Evolutionary conservation across 2,113 vertebrate species (phyloP), one percentile per base, ranked within the genome.

Genomic region (Nothobranchius furzeri): DNA sequence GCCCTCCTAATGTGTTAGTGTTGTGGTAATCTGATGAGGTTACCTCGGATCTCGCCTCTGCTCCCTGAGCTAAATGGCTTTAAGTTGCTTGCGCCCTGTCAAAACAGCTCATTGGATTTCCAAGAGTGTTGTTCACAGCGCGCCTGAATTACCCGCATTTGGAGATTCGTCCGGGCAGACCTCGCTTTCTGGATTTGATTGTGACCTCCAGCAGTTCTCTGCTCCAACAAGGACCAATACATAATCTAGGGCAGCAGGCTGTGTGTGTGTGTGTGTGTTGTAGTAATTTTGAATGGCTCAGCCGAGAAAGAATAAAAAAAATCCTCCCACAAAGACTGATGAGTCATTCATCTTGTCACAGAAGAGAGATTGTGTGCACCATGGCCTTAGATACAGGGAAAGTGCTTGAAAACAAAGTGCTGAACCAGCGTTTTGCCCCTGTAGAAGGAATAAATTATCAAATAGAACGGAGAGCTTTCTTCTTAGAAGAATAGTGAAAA

Each of bases 321-420:
- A 30, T 4, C 2, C 78, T 75, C 77, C 79, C 74, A 81, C 85
- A 83, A 82, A 85, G 80, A 75, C 76, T 85, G 79, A 77, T 75
- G 61, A 85, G 78, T 89, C 86, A 87, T 91, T 82, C 79, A 74
- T 92, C 90, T 90, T 89, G 70, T 87, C 82, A 86, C 61, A 81
- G 78, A 91, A 89, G 87, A 90, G 76, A 73, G 77, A 90, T 90
- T 88, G 87, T 85, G 79, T 75, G 82, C 79, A 87, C 68, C 80
- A 51, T 17, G 79, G 79, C 73, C 80, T 87, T 71, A 73, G 85
- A 87, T 88, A 89, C 89, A 91, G 89, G 84, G 87, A 85, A 85
- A 81, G 84, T 72, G 70, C 69, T 75, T 76, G 64, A 77, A 88
- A 82, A 85, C 70, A 87, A 87, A 78, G 73, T 65, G 89, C 88